These are phyloP conservation scores for Agonopterix heracliana DNA, from an alignment of 2,888 invertebrate genomes.

Conservation along the genomic window DNA sequence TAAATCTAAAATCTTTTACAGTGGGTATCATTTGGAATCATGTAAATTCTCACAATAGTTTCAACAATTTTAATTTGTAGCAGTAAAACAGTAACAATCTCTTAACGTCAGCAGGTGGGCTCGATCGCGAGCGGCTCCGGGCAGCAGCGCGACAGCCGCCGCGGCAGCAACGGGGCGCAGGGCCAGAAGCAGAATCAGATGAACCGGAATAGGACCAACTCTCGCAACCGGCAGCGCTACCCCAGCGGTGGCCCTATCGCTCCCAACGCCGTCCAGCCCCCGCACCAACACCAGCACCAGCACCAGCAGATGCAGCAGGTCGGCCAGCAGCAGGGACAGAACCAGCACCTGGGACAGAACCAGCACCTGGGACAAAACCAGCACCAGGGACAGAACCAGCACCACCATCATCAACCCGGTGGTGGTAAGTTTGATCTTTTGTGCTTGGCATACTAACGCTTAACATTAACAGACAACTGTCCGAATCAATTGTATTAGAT, in stretches of 20 bases:
- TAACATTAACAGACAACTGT: too few species aligned
- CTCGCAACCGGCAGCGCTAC: conserved; percentile 46
- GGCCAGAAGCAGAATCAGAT: conserved; percentile 25
- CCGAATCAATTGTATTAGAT: too few species aligned
- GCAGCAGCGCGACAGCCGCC: conserved; percentile 51
- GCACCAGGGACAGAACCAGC: conserved; percentile 32
- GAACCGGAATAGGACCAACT: conserved; percentile 40
- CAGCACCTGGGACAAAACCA: conserved; percentile 46
- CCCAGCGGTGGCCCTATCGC: conserved; percentile 39
- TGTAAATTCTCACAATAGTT: too few species aligned
- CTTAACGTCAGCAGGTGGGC: conserved; percentile 32
- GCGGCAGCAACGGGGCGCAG: conserved; percentile 38
- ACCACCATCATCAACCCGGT: conserved; percentile 37
- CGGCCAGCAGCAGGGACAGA: conserved; percentile 28
- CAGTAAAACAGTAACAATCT: neutral
- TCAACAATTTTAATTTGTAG: too few species aligned
- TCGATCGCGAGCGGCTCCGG: conserved; percentile 48
- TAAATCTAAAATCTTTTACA: too few species aligned
- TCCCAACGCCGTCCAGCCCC: conserved; percentile 29
- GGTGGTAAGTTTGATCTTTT: conserved; percentile 8
- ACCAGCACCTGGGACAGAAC: conserved; percentile 47
- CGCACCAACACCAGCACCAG: conserved; percentile 33
- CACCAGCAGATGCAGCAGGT: conserved; percentile 33
- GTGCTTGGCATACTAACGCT: too few species aligned
- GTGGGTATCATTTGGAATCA: too few species aligned